Percentiles rank a stretch among this genome's conserved stretches.
These are phyloP conservation scores for Junonia oenone DNA, from an alignment of 2,888 invertebrate species.

Conservation along the genomic window DNA sequence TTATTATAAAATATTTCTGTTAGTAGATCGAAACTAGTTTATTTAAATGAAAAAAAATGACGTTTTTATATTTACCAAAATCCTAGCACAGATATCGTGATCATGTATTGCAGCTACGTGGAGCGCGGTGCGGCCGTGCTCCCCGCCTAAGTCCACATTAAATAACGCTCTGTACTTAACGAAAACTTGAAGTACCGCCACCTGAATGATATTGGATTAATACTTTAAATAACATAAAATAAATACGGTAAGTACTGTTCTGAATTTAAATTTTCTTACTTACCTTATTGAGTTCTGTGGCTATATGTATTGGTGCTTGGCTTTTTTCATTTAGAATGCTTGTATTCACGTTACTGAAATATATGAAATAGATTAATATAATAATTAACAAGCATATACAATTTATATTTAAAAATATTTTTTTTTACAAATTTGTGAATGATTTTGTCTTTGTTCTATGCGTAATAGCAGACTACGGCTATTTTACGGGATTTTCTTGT, in stretches of 20 bases:
- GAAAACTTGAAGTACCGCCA: slow-evolving; percentile 83
- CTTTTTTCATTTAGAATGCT: slow-evolving; percentile 86
- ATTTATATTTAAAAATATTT: too few species aligned
- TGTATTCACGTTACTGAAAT: slow-evolving; percentile 83
- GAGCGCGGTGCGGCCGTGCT: slow-evolving; percentile 88
- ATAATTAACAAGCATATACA: too few species aligned
- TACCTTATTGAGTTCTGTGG: slow-evolving; percentile 85
- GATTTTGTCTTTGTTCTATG: too few species aligned
- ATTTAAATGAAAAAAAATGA: background rate
- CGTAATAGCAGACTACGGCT: too few species aligned
- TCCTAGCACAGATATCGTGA: slow-evolving; percentile 88
- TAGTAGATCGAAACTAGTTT: background rate
- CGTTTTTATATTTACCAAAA: slow-evolving; percentile 84
- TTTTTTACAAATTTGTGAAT: too few species aligned
- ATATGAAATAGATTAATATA: too few species aligned
- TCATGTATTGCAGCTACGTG: slow-evolving; percentile 92
- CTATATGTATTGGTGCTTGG: slow-evolving; percentile 89
- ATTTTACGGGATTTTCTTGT: too few species aligned
- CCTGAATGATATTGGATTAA: too few species aligned
- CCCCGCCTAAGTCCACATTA: slow-evolving; percentile 87
- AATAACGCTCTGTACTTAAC: slow-evolving; percentile 83
- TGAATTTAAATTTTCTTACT: background rate
- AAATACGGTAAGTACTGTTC: too few species aligned
- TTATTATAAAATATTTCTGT: background rate
- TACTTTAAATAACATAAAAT: too few species aligned